Percentiles rank a stretch among this genome's conserved stretches.
These are phyloP conservation scores for Pampusana beccarii DNA, from an alignment of 2,113 vertebrate species.

Conservation along the genomic window DNA sequence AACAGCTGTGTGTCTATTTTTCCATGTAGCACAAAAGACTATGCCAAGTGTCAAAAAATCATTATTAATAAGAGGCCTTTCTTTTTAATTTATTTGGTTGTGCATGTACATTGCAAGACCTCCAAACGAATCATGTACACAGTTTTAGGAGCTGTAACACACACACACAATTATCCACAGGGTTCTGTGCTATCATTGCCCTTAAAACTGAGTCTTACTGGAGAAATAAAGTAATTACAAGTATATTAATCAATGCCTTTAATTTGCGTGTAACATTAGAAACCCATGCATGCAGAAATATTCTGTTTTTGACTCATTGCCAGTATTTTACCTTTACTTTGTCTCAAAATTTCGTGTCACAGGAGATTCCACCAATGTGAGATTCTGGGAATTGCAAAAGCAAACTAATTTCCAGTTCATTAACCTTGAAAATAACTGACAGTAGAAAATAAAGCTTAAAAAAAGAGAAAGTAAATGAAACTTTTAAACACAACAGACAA, in stretches of 20 bases:
- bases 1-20: constrained; percentile 63
- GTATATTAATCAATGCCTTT: not conserved
- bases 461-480: not conserved
- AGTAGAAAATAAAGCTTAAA: not conserved
- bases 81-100: constrained; percentile 39
- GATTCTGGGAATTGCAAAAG: not conserved
- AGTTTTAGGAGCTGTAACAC: not conserved
- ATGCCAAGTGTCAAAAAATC: constrained; percentile 39
- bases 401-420: not conserved
- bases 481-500: not conserved
- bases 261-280: not conserved
- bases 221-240: constrained; percentile 13
- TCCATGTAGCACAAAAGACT: constrained; percentile 43
- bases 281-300: not conserved
- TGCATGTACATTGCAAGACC: not conserved
- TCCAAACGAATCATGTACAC: not conserved
- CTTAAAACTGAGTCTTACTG: not conserved
- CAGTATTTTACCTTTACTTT: not conserved
- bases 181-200: not conserved
- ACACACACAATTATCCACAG: constrained; percentile 1
- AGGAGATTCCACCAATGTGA: not conserved
- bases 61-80: constrained; percentile 7
- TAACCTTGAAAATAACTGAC: not conserved
- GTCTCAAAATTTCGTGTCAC: not conserved
- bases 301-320: not conserved